phyloP scores from a whole-genome alignment of 2,888 invertebrate species.

The Amiota communis region DNA sequence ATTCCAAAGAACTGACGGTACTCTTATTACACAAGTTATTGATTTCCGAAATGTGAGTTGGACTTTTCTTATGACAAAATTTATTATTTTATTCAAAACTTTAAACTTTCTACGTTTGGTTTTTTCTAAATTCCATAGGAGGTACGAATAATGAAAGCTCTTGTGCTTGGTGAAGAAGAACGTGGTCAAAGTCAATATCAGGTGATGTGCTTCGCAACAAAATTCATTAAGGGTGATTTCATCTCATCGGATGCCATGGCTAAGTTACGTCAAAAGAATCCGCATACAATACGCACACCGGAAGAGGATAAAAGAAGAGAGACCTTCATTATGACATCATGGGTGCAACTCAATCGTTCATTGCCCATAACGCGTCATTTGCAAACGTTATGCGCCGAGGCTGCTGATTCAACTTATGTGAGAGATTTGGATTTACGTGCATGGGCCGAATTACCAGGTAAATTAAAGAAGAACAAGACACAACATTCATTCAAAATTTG shows the following conservation, averaged over 20 bases:
- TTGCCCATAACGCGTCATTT: slow-evolving; percentile 83
- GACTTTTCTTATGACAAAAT: no score
- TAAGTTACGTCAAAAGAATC: slow-evolving; percentile 91
- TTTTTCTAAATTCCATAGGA: slow-evolving; percentile 77
- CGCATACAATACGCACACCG: slow-evolving; percentile 88
- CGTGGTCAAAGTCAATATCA: slow-evolving; percentile 91
- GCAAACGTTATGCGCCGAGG: slow-evolving; percentile 83
- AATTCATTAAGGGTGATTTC: slow-evolving; percentile 92
- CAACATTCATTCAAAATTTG: no score
- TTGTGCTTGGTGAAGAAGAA: slow-evolving; percentile 94
- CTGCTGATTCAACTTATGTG: slow-evolving; percentile 84
- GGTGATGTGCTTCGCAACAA: slow-evolving; percentile 92
- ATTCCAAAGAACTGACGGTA: slow-evolving; percentile 92
- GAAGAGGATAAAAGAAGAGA: slow-evolving; percentile 92
- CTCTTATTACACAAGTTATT: slow-evolving; percentile 91
- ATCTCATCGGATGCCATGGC: slow-evolving; percentile 98
- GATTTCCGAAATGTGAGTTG: slow-evolving; percentile 93
- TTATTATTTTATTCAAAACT: no score
- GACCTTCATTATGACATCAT: slow-evolving; percentile 87
- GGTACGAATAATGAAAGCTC: slow-evolving; percentile 90
- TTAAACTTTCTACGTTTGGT: no score
- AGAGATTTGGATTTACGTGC: slow-evolving; percentile 84
- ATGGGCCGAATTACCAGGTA: slow-evolving; percentile 86
- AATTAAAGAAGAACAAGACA: slow-evolving; percentile 31
- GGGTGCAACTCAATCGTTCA: slow-evolving; percentile 81